Evolutionary conservation across 1,140 invertebrate genomes (phyloP).

Genomic region (Drosophila kikkawai): DNA sequence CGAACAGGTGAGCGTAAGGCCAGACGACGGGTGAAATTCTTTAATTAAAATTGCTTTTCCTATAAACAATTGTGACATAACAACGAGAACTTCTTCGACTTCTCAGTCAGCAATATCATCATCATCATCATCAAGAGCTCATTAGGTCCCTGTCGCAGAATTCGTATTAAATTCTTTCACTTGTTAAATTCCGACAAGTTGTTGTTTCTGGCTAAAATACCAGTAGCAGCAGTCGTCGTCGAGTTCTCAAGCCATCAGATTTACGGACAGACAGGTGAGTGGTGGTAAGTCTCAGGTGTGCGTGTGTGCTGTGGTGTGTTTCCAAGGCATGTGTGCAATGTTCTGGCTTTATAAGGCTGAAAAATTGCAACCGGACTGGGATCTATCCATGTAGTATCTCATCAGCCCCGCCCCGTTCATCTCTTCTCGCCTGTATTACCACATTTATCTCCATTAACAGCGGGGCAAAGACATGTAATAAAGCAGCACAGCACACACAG

Average conservation of each 20-base stretch:
- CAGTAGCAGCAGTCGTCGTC: slow-evolving; percentile 12
- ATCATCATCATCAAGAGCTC: slow-evolving; percentile 37
- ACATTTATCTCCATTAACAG: slow-evolving; percentile 46
- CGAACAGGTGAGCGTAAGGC: slow-evolving; percentile 7
- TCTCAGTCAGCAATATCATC: slow-evolving; percentile 13
- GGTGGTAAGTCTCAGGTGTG: slow-evolving; percentile 20
- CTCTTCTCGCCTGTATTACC: slow-evolving; percentile 13
- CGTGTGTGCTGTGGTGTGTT: slow-evolving; percentile 20
- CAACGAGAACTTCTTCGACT: slow-evolving; percentile 28
- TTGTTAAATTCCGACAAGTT: slow-evolving; percentile 50
- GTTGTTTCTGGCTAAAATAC: slow-evolving; percentile 23
- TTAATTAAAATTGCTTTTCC: slow-evolving; percentile 73
- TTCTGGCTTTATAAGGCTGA: slow-evolving; percentile 71
- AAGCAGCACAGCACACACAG: not conserved
- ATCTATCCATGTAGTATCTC: slow-evolving; percentile 43
- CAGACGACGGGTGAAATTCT: slow-evolving; percentile 55
- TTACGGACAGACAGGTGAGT: slow-evolving; percentile 29
- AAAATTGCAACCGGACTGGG: slow-evolving; percentile 77
- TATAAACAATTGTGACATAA: slow-evolving; percentile 64
- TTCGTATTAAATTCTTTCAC: slow-evolving; percentile 76
- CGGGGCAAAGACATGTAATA: slow-evolving; percentile 31
- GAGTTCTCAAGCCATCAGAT: slow-evolving; percentile 46
- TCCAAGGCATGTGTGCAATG: slow-evolving; percentile 55
- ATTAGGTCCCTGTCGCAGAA: slow-evolving; percentile 53
- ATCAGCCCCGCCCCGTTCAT: slow-evolving; percentile 7